Evolutionary conservation across 2,888 invertebrate genomes (phyloP).

Genomic region (Linyphia triangularis): DNA sequence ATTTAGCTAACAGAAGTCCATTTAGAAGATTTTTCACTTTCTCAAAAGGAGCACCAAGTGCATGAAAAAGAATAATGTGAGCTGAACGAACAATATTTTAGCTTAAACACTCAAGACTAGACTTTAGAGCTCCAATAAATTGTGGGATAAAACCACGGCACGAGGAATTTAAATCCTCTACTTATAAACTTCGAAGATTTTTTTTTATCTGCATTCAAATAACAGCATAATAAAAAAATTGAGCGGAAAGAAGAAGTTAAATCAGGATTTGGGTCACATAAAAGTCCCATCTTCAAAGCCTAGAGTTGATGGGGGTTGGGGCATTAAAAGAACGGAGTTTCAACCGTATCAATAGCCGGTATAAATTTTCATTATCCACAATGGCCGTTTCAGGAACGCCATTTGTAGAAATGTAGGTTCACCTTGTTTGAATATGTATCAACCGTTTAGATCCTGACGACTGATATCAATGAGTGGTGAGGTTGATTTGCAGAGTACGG

Average conservation of each 20-base stretch:
- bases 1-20: neutral
- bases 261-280: constrained; percentile 46
- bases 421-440: constrained; percentile 15
- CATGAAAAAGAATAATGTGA: neutral
- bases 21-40: neutral
- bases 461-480: neutral
- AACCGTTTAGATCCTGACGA: constrained; percentile 9
- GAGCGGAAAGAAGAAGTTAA: constrained; percentile 2
- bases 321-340: constrained; percentile 1
- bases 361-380: constrained; percentile 59
- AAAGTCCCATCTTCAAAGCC: constrained; percentile 19
- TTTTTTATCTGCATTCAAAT: constrained; percentile 29
- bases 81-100: constrained; percentile 30
- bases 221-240: constrained; percentile 12
- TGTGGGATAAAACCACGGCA: constrained; percentile 22
- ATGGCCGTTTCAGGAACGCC: constrained; percentile 13
- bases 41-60: neutral
- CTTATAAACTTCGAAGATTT: neutral
- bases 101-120: constrained; percentile 48
- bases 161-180: constrained; percentile 34
- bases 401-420: constrained; percentile 31
- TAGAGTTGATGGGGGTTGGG: constrained; percentile 2
- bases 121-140: constrained; percentile 28
- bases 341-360: constrained; percentile 17
- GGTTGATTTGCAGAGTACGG: no score